Conservation (phyloP, 1,140 invertebrate species). For the Sycobia sp. region DNA sequence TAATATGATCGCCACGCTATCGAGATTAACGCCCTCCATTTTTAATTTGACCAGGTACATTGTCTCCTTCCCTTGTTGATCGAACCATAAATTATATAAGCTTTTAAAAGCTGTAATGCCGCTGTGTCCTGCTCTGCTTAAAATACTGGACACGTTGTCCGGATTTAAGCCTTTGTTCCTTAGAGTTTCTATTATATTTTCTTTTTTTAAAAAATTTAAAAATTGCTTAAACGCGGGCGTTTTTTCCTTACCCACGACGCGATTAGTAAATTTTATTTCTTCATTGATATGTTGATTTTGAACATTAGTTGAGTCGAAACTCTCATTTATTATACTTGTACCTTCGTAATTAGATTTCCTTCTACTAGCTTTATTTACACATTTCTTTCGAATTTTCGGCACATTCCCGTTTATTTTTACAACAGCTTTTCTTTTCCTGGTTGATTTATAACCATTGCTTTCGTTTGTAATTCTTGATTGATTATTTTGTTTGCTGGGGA, state of each 20-base stretch:
- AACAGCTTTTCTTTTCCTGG: too few relatives aligned
- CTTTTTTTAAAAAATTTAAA: constrained; percentile 3
- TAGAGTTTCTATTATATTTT: neutral
- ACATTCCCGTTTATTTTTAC: too few relatives aligned
- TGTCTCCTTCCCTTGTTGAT: constrained; percentile 38
- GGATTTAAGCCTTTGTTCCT: constrained; percentile 6
- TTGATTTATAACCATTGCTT: too few relatives aligned
- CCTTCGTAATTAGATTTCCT: too few relatives aligned
- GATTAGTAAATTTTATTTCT: too few relatives aligned
- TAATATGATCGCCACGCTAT: constrained; percentile 14
- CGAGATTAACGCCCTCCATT: constrained; percentile 27
- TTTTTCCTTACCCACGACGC: neutral
- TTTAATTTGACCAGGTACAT: constrained; percentile 35
- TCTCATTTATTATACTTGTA: too few relatives aligned
- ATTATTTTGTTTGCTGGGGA: too few relatives aligned
- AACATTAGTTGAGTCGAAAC: too few relatives aligned
- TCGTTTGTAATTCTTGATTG: too few relatives aligned
- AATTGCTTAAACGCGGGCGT: neutral
- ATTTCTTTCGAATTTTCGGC: too few relatives aligned
- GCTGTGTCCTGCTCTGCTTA: constrained; percentile 34
- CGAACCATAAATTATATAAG: constrained; percentile 40
- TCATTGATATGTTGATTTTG: too few relatives aligned
- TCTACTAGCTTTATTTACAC: too few relatives aligned
- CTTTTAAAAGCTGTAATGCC: neutral
- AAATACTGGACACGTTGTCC: neutral